Evolutionary conservation across 1,140 invertebrate species (phyloP), one percentile per base, ranked within the genome.

Genomic region (Ridgeia piscesae): DNA sequence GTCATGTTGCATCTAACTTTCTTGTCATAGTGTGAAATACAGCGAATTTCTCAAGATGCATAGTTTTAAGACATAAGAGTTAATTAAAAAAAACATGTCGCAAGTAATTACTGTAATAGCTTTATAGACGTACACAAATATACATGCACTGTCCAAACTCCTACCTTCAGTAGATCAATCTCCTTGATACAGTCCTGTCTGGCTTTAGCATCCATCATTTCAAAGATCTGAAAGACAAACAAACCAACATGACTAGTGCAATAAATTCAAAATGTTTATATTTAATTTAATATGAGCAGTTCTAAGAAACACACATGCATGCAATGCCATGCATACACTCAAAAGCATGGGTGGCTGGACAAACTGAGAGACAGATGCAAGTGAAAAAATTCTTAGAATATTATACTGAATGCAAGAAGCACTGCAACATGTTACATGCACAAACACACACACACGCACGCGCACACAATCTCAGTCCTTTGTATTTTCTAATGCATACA

Each of bases 161-260:
- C 93, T 95, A 97, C 97, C 96, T 97, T 97, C 34, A 97, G 95
- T 50, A 97, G 95, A 94, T 97, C 97, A 89, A 97, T 97, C 95
- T 97, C 97, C 95, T 97, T 97, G 93, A 97, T 96, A 94, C 97
- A 97, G 94, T 97, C 97, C 93, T 97, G 95, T 92, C 97, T 95
- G 14, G 97, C 97, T 95, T 97, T 97, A 14, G 97, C 96, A 95
- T 97, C 97, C 95, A 97, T 97, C 97, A 97, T 97, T 94, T 97
- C 97, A 95, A 97, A 97, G 35, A 97, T 96, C 95, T 97, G 94
- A 58, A 95, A 94, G 35, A 92, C 91, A 88, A 93, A 93, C 91
- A 8, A 42, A 11, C 11, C 31, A 6, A n/a, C 4, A 21, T 77
- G 58, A 77, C 58, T 77, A 2, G 58, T 77, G 17, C 17, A 77